Percentiles rank a stretch among this genome's conserved stretches.
phyloP scores from a whole-genome alignment of 2,113 vertebrate genomes.

The Capricornis sumatraensis region DNA sequence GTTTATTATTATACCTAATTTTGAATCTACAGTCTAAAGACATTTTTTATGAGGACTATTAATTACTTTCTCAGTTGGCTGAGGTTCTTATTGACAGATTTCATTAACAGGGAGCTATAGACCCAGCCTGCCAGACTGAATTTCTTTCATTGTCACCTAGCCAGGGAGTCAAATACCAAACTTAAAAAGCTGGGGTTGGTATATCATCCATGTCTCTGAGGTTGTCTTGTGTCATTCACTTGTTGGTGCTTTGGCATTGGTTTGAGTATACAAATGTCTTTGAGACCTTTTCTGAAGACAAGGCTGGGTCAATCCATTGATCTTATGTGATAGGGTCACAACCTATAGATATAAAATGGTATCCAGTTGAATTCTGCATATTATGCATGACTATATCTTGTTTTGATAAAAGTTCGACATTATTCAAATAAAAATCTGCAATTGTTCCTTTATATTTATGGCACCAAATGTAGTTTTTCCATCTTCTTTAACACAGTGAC shows the following conservation, averaged over 20 bases:
- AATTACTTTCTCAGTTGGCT: slow-evolving; percentile 29
- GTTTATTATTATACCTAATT: slow-evolving; percentile 14
- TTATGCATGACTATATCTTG: neutral
- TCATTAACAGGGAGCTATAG: slow-evolving; percentile 24
- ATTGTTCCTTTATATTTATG: neutral
- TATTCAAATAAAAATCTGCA: slow-evolving; percentile 22
- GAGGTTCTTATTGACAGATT: slow-evolving; percentile 25
- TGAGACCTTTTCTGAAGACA: slow-evolving; percentile 1
- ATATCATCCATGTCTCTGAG: neutral
- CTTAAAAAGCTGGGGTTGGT: neutral
- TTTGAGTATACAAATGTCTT: slow-evolving; percentile 28
- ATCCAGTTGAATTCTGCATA: neutral
- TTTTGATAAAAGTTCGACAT: neutral
- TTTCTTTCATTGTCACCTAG: neutral
- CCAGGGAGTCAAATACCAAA: slow-evolving; percentile 14
- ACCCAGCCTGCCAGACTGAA: neutral
- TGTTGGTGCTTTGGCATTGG: neutral
- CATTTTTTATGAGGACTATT: neutral
- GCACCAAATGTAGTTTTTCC: neutral
- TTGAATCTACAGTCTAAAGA: slow-evolving; percentile 1
- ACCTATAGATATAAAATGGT: neutral
- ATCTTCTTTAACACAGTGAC: neutral
- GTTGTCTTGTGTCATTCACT: neutral
- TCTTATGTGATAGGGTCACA: neutral
- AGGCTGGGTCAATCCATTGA: neutral